Evolutionary conservation across 2,113 vertebrate genomes (phyloP), one percentile per base, ranked within the genome.

Genomic region (Laticauda colubrina): DNA sequence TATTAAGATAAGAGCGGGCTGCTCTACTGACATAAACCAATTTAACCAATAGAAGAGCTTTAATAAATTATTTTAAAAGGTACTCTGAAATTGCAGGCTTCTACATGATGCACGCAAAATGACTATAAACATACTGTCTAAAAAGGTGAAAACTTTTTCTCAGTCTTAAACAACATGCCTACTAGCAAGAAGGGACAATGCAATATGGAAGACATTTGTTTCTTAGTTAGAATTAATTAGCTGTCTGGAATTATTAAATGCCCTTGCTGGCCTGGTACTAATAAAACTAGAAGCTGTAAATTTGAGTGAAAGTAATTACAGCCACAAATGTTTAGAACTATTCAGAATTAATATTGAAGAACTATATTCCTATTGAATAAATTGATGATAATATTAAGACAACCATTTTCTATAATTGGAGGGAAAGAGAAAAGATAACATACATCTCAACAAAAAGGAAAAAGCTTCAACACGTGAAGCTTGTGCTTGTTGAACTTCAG

Each of bases 181-280:
- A 89, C 93, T 93, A 93, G 96, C 21, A 90, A 91, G 48, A 87
- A 51, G 9, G 21, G 95, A 88, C 56, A 94, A 5, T 43, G 39
- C 81, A 29, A 51, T 1, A n/a, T 1, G 0, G 91, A 94, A 94
- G 90, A 39, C 53, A 93, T 93, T 96, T 92, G 87, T 94, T 94
- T 94, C 89, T 90, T 95, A 92, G 54, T 0, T 43, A 96, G 95
- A 95, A 97, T 96, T 96, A 97, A 97, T 95, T 88, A 69, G 95
- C 94, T 96, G 95, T 95, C 85, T 15, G 88, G 48, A 48, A 85
- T 91, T 96, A 96, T 95, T 96, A 96, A 95, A 94, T 23, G 14
- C 85, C 89, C 93, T 95, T 87, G 85, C 55, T 5, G 24, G 92
- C 64, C 92, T 90, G 54, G 43, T 85, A 89, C 93, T 24, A 45